Base-by-base conservation (phyloP, 2,797 vertebrate genomes). In the Arnoldichthys spilopterus region DNA sequence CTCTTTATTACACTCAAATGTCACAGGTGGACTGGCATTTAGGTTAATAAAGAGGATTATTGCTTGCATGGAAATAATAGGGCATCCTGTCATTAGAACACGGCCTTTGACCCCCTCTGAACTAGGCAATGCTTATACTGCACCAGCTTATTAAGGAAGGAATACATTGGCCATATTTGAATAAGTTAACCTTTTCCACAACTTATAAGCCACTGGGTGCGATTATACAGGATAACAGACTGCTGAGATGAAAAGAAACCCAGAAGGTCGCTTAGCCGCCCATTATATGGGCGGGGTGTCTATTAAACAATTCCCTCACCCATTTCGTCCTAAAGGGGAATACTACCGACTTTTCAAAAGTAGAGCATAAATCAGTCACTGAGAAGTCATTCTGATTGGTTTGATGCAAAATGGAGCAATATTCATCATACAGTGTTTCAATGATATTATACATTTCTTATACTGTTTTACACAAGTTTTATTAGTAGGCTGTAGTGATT, bases 31-130 rank as follows among this genome's bases (percentile, higher is more conserved):
- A 84, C 83, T 68, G 81, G 79, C 83, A 90, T 83, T 88, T 86
- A 80, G 80, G 69, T 87, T 90, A 90, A 92, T 91, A 88, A 90
- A 77, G 84, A 85, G 86, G 82, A 87, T 83, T 83, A 88, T 88
- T 85, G 82, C 68, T 76, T 82, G 84, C 71, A 84, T 76, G 69
- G 82, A 85, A 88, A 87, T 86, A 87, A 88, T 84, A 78, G 63
- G 80, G 74, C 80, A 84, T 66, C 76, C 73, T 71, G 68, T 85
- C 79, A 79, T 72, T 61, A 62, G 73, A 70, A 85, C 77, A 72
- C 43, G 66, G 24, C 73, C 73, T 76, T 64, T 90, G 84, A 90
- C 88, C 86, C 84, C 47, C 54, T 86, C 81, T 79, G 81, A 47
- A 58, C 74, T 80, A 76, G 70, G 58, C 71, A 76, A 67, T 70